Conservation (phyloP, 2,797 vertebrate genomes). For the Cynopterus sphinx region DNA sequence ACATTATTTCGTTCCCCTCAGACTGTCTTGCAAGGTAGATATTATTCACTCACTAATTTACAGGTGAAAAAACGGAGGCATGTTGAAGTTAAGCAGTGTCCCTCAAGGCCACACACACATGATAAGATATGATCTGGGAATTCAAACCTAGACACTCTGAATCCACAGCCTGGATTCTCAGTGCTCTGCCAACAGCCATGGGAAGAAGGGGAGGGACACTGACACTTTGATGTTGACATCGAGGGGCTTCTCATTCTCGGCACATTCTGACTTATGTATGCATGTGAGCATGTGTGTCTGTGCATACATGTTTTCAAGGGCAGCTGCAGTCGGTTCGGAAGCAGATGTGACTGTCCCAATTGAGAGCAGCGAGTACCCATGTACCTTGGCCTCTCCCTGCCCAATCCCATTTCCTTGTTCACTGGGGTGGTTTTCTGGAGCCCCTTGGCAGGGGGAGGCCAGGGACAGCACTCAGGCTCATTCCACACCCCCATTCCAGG, state of each 20-base stretch:
- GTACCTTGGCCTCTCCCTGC: background rate
- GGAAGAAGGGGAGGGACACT: background rate
- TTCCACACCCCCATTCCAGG: accelerated
- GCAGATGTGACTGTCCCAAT: background rate
- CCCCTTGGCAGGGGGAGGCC: background rate
- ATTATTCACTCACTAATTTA: background rate
- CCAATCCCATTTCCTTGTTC: background rate
- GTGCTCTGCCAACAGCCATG: background rate
- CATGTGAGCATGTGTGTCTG: background rate
- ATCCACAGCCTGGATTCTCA: background rate
- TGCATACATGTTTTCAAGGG: background rate
- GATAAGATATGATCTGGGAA: background rate
- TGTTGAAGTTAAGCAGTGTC: background rate
- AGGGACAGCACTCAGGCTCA: background rate
- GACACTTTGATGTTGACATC: background rate
- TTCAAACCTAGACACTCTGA: background rate
- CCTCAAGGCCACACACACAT: background rate
- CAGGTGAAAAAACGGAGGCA: background rate
- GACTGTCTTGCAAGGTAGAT: background rate
- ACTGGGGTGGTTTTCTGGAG: background rate
- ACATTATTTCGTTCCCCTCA: background rate
- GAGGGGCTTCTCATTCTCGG: background rate
- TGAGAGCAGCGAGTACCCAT: background rate
- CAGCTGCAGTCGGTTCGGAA: background rate
- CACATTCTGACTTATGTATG: background rate